phyloP scores from a whole-genome alignment of 1,140 invertebrate genomes.

The Formica selysi region DNA sequence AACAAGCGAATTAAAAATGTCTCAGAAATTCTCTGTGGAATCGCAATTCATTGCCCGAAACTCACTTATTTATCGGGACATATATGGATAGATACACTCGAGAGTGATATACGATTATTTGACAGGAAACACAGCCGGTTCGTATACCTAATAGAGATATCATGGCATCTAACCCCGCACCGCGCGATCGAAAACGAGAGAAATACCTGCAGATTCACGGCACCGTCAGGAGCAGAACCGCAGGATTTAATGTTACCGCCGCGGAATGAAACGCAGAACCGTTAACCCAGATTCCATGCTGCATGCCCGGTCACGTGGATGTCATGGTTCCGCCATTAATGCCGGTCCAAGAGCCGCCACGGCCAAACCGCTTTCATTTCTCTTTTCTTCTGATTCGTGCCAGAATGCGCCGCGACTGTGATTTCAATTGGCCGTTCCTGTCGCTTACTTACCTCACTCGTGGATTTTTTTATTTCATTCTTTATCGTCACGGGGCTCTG shows the following conservation, averaged over 20 bases:
- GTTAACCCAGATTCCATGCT: slow-evolving; percentile 54
- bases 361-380: slow-evolving; percentile 55
- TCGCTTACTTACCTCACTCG: slow-evolving; percentile 32
- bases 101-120: slow-evolving; percentile 51
- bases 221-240: not conserved
- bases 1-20: not conserved
- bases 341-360: slow-evolving; percentile 26
- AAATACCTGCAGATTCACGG: not conserved
- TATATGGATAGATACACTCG: not conserved
- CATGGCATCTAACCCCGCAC: slow-evolving; percentile 2
- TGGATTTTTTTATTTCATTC: not conserved
- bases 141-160: slow-evolving; percentile 52
- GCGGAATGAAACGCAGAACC: slow-evolving; percentile 44
- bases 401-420: slow-evolving; percentile 37
- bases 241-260: slow-evolving; percentile 51
- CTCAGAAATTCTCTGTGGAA: not conserved
- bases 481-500: slow-evolving; percentile 22
- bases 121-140: slow-evolving; percentile 5
- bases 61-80: slow-evolving; percentile 4
- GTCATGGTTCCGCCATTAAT: slow-evolving; percentile 55
- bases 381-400: slow-evolving; percentile 54
- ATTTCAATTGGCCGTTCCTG: slow-evolving; percentile 45
- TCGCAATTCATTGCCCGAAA: not conserved
- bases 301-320: slow-evolving; percentile 39
- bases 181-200: slow-evolving; percentile 30